Base-by-base conservation (phyloP, 37 sponge, comb jelly and placozoan species). In the Ephydatia muelleri region DNA sequence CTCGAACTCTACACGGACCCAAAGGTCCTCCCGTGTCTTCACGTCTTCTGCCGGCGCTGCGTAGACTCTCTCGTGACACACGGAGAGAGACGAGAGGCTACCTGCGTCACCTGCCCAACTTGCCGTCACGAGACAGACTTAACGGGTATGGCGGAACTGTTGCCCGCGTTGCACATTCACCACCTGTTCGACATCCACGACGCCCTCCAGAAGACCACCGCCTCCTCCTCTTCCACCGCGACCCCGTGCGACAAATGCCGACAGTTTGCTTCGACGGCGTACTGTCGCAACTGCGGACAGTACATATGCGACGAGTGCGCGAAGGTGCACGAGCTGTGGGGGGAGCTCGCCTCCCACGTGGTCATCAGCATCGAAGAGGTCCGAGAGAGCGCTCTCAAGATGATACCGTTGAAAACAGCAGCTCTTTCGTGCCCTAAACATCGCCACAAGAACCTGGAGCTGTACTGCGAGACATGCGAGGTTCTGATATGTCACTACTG, bases 401-500 rank as follows among this genome's bases (percentile, higher is more conserved):
- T 35, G 21, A 25, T 75, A 26, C 78, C 78, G 21, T 28, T 19
- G 0, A 76, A 66, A 14, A 68, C n/a, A 21, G 57, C 73, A 66
- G 33, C 27, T 70, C 36, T 23, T 23, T 2, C 49, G 30, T 86
- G 86, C 40, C 21, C 28, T 2, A 70, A 34, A 25, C 79, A 72
- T 67, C 49, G 79, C n/a, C n/a, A n/a, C 3, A 73, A 77, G 49
- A 40, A 33, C 22, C 49, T 22, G 57, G 79, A 79, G 49, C 65
- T 86, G 29, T 86, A 78, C 73, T 86, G 86, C 73, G 49, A 47
- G 38, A 38, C 79, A 66, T 86, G 86, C 73, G 40, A 74, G 14
- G 40, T 14, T 23, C 80, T 79, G 5, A 30, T 79, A 13, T 86
- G 86, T 31, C 25, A 73, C 26, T 66, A 86, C 38, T 86, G 86